Evolutionary conservation across 2,888 invertebrate species (phyloP).

Genomic region (Epinotia brunnichana): DNA sequence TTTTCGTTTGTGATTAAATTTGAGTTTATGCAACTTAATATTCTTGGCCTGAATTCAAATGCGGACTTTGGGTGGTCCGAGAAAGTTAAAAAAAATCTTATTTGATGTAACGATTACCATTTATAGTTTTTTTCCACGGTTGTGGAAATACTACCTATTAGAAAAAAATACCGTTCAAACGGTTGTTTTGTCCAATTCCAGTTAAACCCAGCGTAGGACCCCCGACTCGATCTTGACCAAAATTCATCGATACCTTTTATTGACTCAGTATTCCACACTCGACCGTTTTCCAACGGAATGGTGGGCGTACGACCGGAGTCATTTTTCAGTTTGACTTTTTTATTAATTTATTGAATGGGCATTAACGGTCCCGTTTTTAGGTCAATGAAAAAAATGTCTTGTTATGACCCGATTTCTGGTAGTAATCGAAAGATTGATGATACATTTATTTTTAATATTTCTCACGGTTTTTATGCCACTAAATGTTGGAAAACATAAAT

Average conservation of each 20-base stretch:
- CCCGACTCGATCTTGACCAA: slow-evolving; percentile 25
- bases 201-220: neutral
- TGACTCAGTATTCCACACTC: slow-evolving; percentile 45
- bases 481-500: slow-evolving; percentile 11
- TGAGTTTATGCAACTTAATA: slow-evolving; percentile 26
- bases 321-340: slow-evolving; percentile 55
- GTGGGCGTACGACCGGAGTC: slow-evolving; percentile 56
- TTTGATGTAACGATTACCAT: neutral
- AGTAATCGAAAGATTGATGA: slow-evolving; percentile 37
- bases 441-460: slow-evolving; percentile 14
- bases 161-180: neutral
- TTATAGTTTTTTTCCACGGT: neutral
- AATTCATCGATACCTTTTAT: slow-evolving; percentile 52
- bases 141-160: neutral
- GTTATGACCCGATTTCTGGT: slow-evolving; percentile 39
- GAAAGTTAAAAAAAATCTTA: neutral
- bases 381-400: slow-evolving; percentile 26
- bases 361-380: slow-evolving; percentile 47
- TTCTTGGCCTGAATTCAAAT: slow-evolving; percentile 22
- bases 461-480: slow-evolving; percentile 19
- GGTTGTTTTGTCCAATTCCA: neutral
- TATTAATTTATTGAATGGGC: slow-evolving; percentile 53
- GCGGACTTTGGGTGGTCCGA: slow-evolving; percentile 16
- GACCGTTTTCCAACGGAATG: slow-evolving; percentile 52
- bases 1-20: slow-evolving; percentile 40